Evolutionary conservation across 2,113 vertebrate species (phyloP), one percentile per base, ranked within the genome.

Genomic region (Progne subis): DNA sequence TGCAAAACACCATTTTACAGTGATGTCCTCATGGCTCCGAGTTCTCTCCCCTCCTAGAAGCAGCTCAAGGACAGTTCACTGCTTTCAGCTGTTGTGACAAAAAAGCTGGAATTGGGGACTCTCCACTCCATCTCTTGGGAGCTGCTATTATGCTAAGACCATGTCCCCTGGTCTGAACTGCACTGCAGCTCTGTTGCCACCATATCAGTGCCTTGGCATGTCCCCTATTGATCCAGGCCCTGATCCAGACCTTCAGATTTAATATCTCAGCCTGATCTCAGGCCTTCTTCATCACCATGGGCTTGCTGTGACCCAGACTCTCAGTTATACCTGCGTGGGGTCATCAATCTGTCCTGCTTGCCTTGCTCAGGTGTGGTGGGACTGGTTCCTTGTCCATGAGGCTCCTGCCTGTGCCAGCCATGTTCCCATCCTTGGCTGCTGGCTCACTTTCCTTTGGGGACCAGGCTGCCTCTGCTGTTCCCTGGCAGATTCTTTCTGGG

Each of bases 361-460:
- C 61, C 39, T 49, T 49, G 39, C 52, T 63, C 56, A 32, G 72
- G 14, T 18, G 12, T 6, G 56, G 41, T 21, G 57, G 46, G 28
- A 82, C 18, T 12, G 12, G 20, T 24, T 53, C 60, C 41, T 15
- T n/a, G 24, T 14, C 1, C 0, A 0, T 18, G 67, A 60, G 44
- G 39, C 41, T 39, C 5, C 59, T 63, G 78, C 69, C 59, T 12
- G 8, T 65, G 44, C 44, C 82, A 92, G 85, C 31, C 12, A 0
- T 17, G 14, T 6, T 25, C 20, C 65, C 55, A 11, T 4, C 50
- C 34, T 50, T 77, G 70, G 64, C 46, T 18, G 0, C 74, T 17
- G 28, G 52, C 56, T 63, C 43, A 1, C 61, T 29, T 32, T 23
- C 49, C 63, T 29, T 39, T 7, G 14, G 47, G 59, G 46, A 95